Conservation (phyloP, 2,888 invertebrate species). For the Cinara cedri region DNA sequence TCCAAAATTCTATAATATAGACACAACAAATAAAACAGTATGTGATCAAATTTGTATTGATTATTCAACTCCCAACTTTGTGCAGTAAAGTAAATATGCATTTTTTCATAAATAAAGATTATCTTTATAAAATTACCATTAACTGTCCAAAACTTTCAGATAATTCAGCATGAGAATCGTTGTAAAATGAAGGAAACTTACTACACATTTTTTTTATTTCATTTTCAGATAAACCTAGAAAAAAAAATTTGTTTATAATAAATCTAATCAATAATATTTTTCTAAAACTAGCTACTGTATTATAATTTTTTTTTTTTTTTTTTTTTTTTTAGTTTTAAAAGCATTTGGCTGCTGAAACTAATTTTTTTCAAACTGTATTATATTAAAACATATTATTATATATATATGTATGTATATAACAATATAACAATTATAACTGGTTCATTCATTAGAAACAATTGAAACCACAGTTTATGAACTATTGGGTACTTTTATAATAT, state of each 20-base stretch:
- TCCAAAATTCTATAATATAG: conserved; percentile 10
- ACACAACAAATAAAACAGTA: neutral
- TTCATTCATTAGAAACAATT: too few species aligned
- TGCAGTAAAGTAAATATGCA: neutral
- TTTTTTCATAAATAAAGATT: neutral
- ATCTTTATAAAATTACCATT: conserved; percentile 20
- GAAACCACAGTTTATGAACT: too few species aligned
- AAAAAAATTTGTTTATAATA: neutral
- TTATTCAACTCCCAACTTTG: too few species aligned
- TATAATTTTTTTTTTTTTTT: too few species aligned
- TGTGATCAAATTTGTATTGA: neutral
- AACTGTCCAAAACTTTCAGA: neutral
- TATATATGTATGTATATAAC: too few species aligned
- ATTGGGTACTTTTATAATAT: too few species aligned
- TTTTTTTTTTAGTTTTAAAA: too few species aligned
- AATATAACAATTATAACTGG: too few species aligned
- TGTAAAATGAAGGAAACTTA: conserved; percentile 27
- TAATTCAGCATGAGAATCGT: conserved; percentile 1
- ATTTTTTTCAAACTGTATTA: too few species aligned
- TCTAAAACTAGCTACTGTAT: neutral
- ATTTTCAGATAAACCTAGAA: conserved; percentile 20
- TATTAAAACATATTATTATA: too few species aligned
- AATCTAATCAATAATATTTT: neutral
- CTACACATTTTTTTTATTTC: neutral
- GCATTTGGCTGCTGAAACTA: too few species aligned